These are phyloP conservation scores for Leptoteleia sp. DNA, from an alignment of 1,140 invertebrate species.

Conservation along the genomic window DNA sequence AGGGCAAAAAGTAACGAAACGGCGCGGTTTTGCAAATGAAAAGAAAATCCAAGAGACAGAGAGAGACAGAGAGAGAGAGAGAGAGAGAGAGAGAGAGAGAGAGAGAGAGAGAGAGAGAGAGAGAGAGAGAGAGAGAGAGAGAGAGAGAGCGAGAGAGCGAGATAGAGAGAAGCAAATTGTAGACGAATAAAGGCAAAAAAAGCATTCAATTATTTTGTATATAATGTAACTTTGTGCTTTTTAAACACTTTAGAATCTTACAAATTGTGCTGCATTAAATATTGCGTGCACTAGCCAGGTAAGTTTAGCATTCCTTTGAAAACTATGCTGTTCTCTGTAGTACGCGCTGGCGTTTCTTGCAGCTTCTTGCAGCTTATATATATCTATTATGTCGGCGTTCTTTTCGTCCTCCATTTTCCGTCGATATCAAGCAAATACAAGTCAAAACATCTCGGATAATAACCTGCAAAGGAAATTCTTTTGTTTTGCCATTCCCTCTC, in stretches of 20 bases:
- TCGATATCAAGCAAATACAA: constrained; percentile 28
- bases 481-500: constrained; percentile 12
- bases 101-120: too few relatives aligned
- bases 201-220: constrained; percentile 21
- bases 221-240: constrained; percentile 31
- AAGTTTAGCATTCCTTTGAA: constrained; percentile 70
- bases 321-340: constrained; percentile 58
- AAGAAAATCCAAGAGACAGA: too few relatives aligned
- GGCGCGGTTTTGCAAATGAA: too few relatives aligned
- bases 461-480: constrained; percentile 39
- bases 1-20: not conserved
- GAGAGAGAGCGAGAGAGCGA: too few relatives aligned
- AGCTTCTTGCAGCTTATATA: constrained; percentile 68
- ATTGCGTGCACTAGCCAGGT: constrained; percentile 71
- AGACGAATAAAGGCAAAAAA: constrained; percentile 12
- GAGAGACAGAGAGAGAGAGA: too few relatives aligned
- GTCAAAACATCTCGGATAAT: constrained; percentile 27
- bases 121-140: too few relatives aligned
- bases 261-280: constrained; percentile 69
- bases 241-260: constrained; percentile 62
- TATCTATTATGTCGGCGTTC: constrained; percentile 55
- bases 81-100: too few relatives aligned
- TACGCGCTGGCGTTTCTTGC: constrained; percentile 72
- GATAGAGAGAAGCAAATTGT: constrained; percentile 5
- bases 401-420: constrained; percentile 41